phyloP scores from a whole-genome alignment of 2,888 invertebrate genomes.

The Alentia gelatinosa region DNA sequence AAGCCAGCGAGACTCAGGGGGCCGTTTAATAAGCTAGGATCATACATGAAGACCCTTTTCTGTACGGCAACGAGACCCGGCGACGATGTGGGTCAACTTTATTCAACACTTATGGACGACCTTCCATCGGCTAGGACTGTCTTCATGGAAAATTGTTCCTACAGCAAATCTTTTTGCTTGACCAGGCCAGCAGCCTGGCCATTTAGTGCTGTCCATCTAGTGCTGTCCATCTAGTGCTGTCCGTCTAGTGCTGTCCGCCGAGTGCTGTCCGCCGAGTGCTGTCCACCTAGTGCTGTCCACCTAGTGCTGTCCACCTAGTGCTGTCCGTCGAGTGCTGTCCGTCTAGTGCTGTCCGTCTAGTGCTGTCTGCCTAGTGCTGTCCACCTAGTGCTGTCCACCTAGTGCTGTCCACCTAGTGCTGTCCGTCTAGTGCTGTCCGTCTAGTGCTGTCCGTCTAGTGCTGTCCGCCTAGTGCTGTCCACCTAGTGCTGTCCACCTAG shows the following conservation, averaged over 20 bases:
- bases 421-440: neutral
- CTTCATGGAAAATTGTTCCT: no score
- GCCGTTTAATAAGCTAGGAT: no score
- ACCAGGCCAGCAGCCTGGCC: no score
- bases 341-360: neutral
- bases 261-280: neutral
- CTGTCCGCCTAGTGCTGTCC: neutral
- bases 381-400: neutral
- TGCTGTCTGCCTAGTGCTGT: neutral
- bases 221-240: neutral
- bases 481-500: neutral
- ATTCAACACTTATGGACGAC: no score
- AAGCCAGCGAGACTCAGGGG: no score
- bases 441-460: neutral
- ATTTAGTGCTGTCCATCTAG: no score
- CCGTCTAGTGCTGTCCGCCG: neutral
- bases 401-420: neutral
- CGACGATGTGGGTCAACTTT: no score
- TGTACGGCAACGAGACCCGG: no score
- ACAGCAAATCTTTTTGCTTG: no score
- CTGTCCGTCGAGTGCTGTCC: neutral
- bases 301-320: neutral
- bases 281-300: neutral
- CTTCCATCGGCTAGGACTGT: no score
- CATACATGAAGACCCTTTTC: no score